These are phyloP conservation scores for Melanogrammus aeglefinus DNA, from an alignment of 2,797 vertebrate genomes.

Conservation along the genomic window DNA sequence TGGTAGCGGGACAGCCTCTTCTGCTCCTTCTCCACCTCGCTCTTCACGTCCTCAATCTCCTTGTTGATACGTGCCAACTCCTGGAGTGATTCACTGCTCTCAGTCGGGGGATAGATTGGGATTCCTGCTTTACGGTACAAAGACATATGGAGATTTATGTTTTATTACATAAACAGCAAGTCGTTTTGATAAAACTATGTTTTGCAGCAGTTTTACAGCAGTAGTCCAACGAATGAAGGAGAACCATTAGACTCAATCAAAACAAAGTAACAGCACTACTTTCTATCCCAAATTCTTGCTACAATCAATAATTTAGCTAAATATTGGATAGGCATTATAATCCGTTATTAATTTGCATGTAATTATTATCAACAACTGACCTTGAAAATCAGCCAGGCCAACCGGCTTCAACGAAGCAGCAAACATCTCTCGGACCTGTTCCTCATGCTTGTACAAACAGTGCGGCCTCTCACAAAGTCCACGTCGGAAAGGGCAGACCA, in stretches of 20 bases:
- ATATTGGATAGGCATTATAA: neutral
- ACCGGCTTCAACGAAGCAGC: conserved; percentile 6
- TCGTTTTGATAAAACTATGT: too few relatives aligned
- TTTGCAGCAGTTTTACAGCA: too few relatives aligned
- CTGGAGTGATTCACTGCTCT: conserved; percentile 51
- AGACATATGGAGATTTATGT: neutral
- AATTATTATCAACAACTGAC: conserved; percentile 28
- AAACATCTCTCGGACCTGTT: conserved; percentile 19
- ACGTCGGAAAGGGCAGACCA: conserved; percentile 58
- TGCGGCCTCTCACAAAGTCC: conserved; percentile 69
- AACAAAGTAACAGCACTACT: too few relatives aligned
- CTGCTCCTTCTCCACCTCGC: conserved; percentile 74
- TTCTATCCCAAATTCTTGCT: too few relatives aligned
- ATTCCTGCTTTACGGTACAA: conserved; percentile 43
- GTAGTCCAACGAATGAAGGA: too few relatives aligned
- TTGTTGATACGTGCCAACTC: conserved; percentile 74
- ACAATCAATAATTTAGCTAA: neutral
- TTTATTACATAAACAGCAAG: neutral
- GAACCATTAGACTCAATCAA: too few relatives aligned
- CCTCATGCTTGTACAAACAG: conserved; percentile 71
- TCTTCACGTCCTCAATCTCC: conserved; percentile 71
- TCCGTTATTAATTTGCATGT: neutral
- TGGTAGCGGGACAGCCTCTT: conserved; percentile 67
- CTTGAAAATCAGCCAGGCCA: conserved; percentile 29
- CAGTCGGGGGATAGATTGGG: conserved; percentile 10